Base-by-base conservation (phyloP, 2,888 invertebrate genomes). In the Gnatocerus cornutus region DNA sequence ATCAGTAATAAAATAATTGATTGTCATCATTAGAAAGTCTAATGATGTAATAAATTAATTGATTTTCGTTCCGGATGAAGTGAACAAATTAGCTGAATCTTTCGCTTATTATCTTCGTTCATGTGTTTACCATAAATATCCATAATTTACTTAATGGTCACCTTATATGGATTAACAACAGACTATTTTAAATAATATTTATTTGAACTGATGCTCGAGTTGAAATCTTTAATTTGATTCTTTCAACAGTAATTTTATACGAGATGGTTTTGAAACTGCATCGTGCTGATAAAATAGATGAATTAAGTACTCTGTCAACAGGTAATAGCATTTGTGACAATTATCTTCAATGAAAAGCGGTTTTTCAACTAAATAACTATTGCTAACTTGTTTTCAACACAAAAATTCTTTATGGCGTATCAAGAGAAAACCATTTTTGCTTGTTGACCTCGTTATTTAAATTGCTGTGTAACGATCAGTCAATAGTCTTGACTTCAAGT, bases 41-140 rank as follows among this genome's bases (percentile, higher is more conserved):
- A 72, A 72, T 70, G 69, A 52, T 59, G 50, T 56, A 56, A 70
- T 68, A 72, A 70, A 72, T 72, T 70, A 70, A 72, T 72, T 68
- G 68, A 55, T 61, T 68, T 72, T 67, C 65, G 69, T 65, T 71
- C 63, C 58, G 69, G 62, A 59, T 53, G 43, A 62, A 59, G 46
- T 33, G 64, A 46, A 72, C 72, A 72, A 72, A 72, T 72, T 72
- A 70, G 68, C 65, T 68, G 53, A 68, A 72, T 70, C 68, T 64
- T 64, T 50, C 13, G 43, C 50, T 66, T 65, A 71, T 71, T 69
- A 62, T 48, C 58, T 52, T 52, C 62, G 53, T 67, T 59, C 68
- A 67, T 69, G 61, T 65, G 53, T 68, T 72, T 72, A 72, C 68
- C 72, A 69, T 72, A 72, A 72, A 72, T 72, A 72, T 72, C 69